Conservation (phyloP, 2,113 vertebrate genomes). For the Mystacornis crossleyi region DNA sequence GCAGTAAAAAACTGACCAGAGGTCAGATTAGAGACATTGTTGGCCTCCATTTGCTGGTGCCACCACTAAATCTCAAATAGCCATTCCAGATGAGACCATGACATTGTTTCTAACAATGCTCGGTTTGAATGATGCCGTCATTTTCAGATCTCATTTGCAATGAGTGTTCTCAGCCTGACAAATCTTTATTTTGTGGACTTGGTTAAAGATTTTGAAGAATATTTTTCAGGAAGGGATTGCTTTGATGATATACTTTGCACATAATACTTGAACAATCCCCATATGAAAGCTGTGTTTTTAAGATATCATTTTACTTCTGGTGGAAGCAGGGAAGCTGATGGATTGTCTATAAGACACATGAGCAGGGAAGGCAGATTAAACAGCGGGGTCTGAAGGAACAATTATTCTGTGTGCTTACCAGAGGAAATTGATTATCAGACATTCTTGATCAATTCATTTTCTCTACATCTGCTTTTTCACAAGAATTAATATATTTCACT, state of each 20-base stretch:
- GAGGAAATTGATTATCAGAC: conserved; percentile 19
- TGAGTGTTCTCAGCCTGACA: not conserved
- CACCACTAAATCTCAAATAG: not conserved
- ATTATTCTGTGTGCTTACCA: conserved; percentile 16
- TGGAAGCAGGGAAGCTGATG: not conserved
- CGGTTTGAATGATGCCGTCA: not conserved
- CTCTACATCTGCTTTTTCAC: not conserved
- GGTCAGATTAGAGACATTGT: not conserved
- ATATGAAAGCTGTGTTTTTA: not conserved
- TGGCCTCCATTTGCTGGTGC: not conserved
- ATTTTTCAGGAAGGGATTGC: conserved; percentile 11
- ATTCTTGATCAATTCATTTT: conserved; percentile 51
- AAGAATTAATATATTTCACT: conserved; percentile 4
- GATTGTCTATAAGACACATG: not conserved
- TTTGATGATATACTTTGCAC: conserved; percentile 6
- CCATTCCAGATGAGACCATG: not conserved
- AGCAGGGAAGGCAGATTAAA: conserved; percentile 12
- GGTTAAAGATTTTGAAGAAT: not conserved
- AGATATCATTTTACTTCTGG: conserved; percentile 25
- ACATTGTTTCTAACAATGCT: not conserved
- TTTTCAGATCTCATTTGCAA: not conserved
- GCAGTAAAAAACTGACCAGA: not conserved
- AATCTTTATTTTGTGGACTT: not conserved
- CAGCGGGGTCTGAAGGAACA: not conserved
- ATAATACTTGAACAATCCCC: not conserved